Evolutionary conservation across 2,888 invertebrate genomes (phyloP), one percentile per base, ranked within the genome.

Genomic region (Callyntrura guangdongensis): DNA sequence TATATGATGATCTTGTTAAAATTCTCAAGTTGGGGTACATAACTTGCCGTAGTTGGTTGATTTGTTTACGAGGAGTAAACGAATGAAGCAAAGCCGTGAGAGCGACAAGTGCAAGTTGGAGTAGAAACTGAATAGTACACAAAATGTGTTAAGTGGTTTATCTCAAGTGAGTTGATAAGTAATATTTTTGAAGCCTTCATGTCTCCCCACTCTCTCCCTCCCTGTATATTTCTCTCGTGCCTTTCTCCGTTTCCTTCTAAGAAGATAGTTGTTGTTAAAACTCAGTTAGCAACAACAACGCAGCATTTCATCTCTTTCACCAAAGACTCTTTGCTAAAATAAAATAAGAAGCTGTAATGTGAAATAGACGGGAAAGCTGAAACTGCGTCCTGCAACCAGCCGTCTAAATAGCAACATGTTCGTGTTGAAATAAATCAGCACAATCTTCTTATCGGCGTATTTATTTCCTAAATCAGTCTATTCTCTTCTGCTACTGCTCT

Each of bases 151-250:
- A 87, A 87, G 53, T 87, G 81, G 87, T 81, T 81, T 87, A 87
- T 79, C 81, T 87, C 87, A 79, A 87, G 87, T 87, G 79, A 79
- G 79, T 81, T 87, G 87, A 87, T 87, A 77, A 86, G 69, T 85
- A 86, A 77, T 77, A 86, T 86, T 77, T 74, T 86, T 36, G 64
- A 74, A 53, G 27, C 25, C 49, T 22, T 22, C 56, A 4, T 47
- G 14, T 81, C 22, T 61, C 4, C 61, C 5, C 20, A 12, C 14
- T 53, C 81, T 17, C 61, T 61, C 22, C 27, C n/a, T 56, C 12
- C 12, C 77, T 36, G 2, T 8, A 56, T 17, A 56, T 25, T 11
- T 3, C 64, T 25, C 64, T 36, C 36, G 27, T 36, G 36, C 36
- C 6, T 36, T 36, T 36, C 36, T 36, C 36, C 36, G 53, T 74